Evolutionary conservation across 2,113 vertebrate genomes (phyloP), one percentile per base, ranked within the genome.

Genomic region (Ibidorhyncha struthersii): DNA sequence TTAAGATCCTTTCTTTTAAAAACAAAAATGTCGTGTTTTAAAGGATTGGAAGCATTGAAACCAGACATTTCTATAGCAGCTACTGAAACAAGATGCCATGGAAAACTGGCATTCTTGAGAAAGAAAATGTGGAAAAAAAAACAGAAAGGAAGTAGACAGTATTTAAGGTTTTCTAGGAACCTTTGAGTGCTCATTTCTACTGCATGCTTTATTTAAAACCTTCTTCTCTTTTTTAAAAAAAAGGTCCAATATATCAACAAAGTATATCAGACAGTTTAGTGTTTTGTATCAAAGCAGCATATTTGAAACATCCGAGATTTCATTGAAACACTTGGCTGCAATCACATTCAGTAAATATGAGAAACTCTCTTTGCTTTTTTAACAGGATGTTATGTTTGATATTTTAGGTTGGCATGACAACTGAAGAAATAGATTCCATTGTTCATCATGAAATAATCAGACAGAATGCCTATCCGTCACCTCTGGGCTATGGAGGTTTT

Each of bases 351-450:
- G 14, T 94, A 95, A 92, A 91, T 80, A 93, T 26, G 82, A 92
- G 82, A 90, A 97, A 97, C 74, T 97, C 26, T 95, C 90, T 96
- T 93, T 94, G 97, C 70, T 97, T 87, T 96, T 86, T 53, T 96
- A 97, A 79, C 82, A 89, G 56, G 90, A 76, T 97, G 94, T 97
- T 97, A 96, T 97, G 81, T 97, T 98, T 97, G 89, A 93, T 98
- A 93, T 97, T 98, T 97, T 96, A 99, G 99, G 98, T 99, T 98
- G 99, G 99, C 96, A 99, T 99, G 99, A 99, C 99, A 98, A 99
- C 99, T 90, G 99, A 99, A 97, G 99, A 99, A 98, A 99, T 99
- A 95, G 99, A 99, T 98, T 98, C 98, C 95, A 98, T 99, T 66
- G 99, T 99, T 96, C 99, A 99, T 98, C 98, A 99, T 95, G 99